A percentile compares a stretch with the other conserved stretches of the same genome.
Conservation (phyloP, 2,888 invertebrate genomes). For the Criorhina ranunculi region DNA sequence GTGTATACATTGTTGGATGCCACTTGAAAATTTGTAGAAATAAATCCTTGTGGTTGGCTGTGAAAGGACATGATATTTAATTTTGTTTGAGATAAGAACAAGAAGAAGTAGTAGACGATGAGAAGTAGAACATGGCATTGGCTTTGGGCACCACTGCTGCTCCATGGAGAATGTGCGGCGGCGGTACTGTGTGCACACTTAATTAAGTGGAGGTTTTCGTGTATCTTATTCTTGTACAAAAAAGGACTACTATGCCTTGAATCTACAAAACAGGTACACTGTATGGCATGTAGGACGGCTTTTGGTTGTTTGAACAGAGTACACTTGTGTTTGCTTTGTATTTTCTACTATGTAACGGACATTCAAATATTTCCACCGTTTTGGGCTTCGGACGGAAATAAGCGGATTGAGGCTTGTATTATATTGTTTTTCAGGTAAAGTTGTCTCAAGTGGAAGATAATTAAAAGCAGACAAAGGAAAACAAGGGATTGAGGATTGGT, state of each 20-base stretch:
- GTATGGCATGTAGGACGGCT: background rate
- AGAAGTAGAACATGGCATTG: conserved; percentile 46
- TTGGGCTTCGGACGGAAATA: conserved; percentile 41
- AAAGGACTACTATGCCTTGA: conserved; percentile 22
- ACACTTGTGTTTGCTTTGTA: conserved; percentile 45
- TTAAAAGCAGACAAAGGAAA: background rate
- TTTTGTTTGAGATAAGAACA: conserved; percentile 49
- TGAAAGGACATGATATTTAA: conserved; percentile 59
- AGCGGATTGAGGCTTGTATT: conserved; percentile 4
- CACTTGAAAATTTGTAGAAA: conserved; percentile 67
- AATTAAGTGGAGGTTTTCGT: conserved; percentile 69
- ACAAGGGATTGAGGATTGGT: conserved; percentile 2
- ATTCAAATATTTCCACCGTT: conserved; percentile 34
- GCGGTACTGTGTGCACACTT: conserved; percentile 46
- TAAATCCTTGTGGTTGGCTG: conserved; percentile 64
- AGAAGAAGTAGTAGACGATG: conserved; percentile 22
- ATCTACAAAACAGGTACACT: conserved; percentile 24
- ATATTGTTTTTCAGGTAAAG: background rate
- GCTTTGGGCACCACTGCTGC: conserved; percentile 10
- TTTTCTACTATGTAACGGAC: conserved; percentile 42
- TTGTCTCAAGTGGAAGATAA: conserved; percentile 21
- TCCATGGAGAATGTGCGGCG: conserved; percentile 3
- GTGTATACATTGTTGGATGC: conserved; percentile 14
- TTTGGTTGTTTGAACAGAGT: conserved; percentile 42
- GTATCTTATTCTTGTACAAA: conserved; percentile 42